A percentile compares a stretch with the other conserved stretches of the same genome.
These are phyloP conservation scores for Trichechus manatus DNA, from an alignment of 2,113 vertebrate genomes.

Conservation along the genomic window DNA sequence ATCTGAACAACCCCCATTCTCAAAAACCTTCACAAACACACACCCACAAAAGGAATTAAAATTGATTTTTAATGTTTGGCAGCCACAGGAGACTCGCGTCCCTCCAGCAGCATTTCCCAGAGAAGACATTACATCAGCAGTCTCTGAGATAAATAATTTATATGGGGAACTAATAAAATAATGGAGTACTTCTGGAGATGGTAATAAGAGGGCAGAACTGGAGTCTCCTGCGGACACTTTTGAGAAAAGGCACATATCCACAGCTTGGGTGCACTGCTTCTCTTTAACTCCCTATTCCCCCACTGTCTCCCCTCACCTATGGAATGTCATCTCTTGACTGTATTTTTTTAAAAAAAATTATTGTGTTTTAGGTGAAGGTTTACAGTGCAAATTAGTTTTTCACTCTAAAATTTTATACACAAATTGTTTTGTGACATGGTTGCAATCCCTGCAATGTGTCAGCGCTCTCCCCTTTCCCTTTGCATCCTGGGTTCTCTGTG, in stretches of 20 bases:
- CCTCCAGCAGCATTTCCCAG: constrained; percentile 73
- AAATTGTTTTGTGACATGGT: too few relatives aligned
- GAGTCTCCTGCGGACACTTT: not conserved
- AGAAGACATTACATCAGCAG: constrained; percentile 66
- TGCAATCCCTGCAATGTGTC: too few relatives aligned
- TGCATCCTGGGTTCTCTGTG: too few relatives aligned
- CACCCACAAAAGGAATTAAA: constrained; percentile 65
- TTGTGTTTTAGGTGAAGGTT: not conserved
- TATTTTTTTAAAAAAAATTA: not conserved
- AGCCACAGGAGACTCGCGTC: constrained; percentile 51
- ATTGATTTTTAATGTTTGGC: constrained; percentile 76
- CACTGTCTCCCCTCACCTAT: fast-evolving
- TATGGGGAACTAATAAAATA: constrained; percentile 81
- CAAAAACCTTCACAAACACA: constrained; percentile 26
- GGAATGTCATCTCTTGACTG: not conserved
- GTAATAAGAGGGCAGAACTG: constrained; percentile 50
- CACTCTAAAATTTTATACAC: too few relatives aligned
- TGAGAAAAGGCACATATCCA: not conserved
- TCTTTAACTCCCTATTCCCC: not conserved
- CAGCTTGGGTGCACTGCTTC: not conserved
- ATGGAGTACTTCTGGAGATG: constrained; percentile 60
- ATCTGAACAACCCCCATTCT: constrained; percentile 43
- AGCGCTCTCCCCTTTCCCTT: too few relatives aligned
- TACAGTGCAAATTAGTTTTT: too few relatives aligned
- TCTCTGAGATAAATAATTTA: constrained; percentile 82